These are phyloP conservation scores for Amazonetta brasiliensis DNA, from an alignment of 2,797 vertebrate species.

Conservation along the genomic window DNA sequence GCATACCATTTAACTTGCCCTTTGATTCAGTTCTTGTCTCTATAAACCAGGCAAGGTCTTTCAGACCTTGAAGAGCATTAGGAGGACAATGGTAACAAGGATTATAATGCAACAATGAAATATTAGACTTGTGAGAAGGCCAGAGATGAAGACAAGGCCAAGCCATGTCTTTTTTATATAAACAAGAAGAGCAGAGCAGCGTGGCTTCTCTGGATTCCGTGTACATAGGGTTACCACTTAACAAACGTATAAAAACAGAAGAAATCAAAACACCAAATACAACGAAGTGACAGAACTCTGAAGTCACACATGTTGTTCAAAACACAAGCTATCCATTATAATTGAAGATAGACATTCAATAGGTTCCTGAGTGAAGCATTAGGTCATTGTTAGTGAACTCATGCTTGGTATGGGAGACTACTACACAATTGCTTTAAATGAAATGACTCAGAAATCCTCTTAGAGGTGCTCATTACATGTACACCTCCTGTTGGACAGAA, in stretches of 20 bases:
- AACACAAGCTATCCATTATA: neutral
- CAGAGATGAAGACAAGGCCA: neutral
- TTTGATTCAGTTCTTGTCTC: neutral
- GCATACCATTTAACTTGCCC: neutral
- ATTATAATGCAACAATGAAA: neutral
- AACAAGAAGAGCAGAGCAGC: neutral
- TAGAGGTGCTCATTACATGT: neutral
- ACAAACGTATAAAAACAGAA: neutral
- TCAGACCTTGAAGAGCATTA: neutral
- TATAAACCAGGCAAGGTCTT: neutral
- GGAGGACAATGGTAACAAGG: neutral
- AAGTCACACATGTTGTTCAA: neutral
- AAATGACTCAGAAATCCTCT: neutral
- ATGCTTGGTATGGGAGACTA: neutral
- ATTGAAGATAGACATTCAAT: neutral
- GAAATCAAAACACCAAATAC: neutral
- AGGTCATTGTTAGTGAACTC: neutral
- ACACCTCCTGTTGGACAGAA: neutral
- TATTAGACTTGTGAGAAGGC: neutral
- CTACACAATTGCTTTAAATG: neutral
- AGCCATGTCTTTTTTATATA: neutral
- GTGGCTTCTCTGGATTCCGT: neutral
- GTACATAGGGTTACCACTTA: neutral
- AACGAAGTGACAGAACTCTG: neutral
- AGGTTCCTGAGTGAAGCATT: neutral